Percentiles rank a stretch among this genome's conserved stretches.
These are phyloP conservation scores for Amniataba percoides DNA, from an alignment of 2,797 vertebrate genomes.

Conservation along the genomic window DNA sequence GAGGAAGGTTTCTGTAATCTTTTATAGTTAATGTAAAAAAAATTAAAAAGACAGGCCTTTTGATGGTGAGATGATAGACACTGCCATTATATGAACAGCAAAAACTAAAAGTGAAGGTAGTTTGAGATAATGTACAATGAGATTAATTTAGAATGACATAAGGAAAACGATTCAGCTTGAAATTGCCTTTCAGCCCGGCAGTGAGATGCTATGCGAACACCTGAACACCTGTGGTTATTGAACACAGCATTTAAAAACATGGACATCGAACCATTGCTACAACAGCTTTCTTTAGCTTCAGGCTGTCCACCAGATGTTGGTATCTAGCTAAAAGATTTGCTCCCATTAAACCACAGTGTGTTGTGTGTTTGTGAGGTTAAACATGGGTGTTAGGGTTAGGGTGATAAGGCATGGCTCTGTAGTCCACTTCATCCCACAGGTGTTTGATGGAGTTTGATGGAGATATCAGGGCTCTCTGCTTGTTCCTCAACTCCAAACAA, in stretches of 20 bases:
- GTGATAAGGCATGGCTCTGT: not conserved
- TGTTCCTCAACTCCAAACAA: not conserved
- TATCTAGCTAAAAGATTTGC: not conserved
- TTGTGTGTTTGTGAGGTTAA: too few relatives aligned
- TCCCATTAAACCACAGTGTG: not conserved
- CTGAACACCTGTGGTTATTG: not conserved
- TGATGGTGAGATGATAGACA: conserved; percentile 12
- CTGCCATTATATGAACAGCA: not conserved
- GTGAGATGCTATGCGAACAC: not conserved
- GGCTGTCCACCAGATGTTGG: not conserved
- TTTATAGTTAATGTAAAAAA: conserved; percentile 18
- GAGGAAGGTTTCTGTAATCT: conserved; percentile 45
- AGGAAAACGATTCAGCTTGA: conserved; percentile 1
- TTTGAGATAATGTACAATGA: conserved; percentile 10
- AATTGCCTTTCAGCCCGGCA: not conserved
- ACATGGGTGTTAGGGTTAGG: too few relatives aligned
- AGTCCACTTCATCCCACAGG: not conserved
- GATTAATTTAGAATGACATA: not conserved
- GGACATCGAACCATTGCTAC: not conserved
- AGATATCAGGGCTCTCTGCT: not conserved
- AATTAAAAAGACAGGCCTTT: not conserved
- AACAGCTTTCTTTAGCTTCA: not conserved
- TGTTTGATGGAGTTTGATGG: not conserved
- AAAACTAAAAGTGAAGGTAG: conserved; percentile 13
- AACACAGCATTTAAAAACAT: not conserved